A percentile compares a stretch with the other conserved stretches of the same genome.
Evolutionary conservation across 2,797 vertebrate species (phyloP).

Genomic region (Streptopelia turtur): DNA sequence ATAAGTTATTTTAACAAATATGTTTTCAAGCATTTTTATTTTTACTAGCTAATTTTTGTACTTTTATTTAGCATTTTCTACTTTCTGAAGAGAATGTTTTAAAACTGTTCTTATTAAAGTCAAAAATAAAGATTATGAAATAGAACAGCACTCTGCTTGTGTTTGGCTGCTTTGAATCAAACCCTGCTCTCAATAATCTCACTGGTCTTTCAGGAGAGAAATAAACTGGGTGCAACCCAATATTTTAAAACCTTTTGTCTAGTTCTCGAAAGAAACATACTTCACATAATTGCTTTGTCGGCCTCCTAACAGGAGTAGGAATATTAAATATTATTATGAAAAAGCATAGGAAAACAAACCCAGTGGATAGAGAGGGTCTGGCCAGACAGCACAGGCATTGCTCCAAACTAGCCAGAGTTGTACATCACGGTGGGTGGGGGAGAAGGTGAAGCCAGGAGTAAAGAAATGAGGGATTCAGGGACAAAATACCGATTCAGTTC

Average conservation of each 20-base stretch:
- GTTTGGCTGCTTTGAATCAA: neutral
- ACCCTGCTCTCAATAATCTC: neutral
- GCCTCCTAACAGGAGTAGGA: neutral
- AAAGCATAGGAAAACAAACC: neutral
- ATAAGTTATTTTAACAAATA: neutral
- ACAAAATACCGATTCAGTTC: neutral
- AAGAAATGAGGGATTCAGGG: neutral
- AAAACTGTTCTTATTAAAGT: slow-evolving; percentile 9
- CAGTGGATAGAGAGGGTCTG: neutral
- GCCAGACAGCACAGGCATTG: neutral
- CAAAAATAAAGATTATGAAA: slow-evolving; percentile 16
- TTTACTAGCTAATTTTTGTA: neutral
- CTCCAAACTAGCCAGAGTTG: neutral
- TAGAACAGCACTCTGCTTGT: neutral
- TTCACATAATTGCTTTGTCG: neutral
- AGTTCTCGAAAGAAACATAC: neutral
- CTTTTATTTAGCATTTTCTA: slow-evolving; percentile 11
- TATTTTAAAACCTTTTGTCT: neutral
- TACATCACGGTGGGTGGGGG: neutral
- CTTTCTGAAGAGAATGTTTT: neutral
- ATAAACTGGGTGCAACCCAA: neutral
- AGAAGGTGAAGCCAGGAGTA: neutral
- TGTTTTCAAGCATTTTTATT: neutral
- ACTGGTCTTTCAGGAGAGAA: neutral
- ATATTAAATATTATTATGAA: neutral